Base-by-base conservation (phyloP, 1,140 invertebrate genomes). In the Calycopis cecrops region DNA sequence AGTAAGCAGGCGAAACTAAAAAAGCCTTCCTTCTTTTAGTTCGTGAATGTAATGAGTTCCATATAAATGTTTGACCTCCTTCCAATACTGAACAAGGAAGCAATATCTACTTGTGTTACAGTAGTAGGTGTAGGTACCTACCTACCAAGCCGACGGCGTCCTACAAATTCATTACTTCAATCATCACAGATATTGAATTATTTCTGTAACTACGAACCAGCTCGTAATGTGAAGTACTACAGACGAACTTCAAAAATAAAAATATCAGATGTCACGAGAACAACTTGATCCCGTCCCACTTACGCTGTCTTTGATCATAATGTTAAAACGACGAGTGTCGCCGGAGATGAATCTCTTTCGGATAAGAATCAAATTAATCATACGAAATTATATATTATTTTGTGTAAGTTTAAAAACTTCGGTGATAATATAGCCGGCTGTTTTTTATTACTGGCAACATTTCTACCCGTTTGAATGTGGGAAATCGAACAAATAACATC, bases 231-330 rank as follows among this genome's bases (percentile, higher is more conserved):
- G 38, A 16, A 42, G 17, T 21, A 42, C 9, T 12, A 34, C 28
- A 40, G 38, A 42, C 37, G 35, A n/a, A 16, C 52, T 44, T 44
- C 40, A 53, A 44, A 44, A 44, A 53, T 33, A 42, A 10, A 52
- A 52, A 53, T 48, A 55, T 58, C 44, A 48, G 47, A 38, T 59
- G 49, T 40, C 35, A 48, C 42, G 35, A 53, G 44, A 38, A 44
- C 48, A n/a, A 52, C 52, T 55, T 53, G 51, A 47, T 44, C 38
- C 52, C 52, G 40, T 21, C n/a, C 52, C 52, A 55, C 47, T 55
- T 38, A 21, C 16, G 42, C 35, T 35, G 35, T 9, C 58, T 60
- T 60, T 60, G 58, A 60, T 60, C 58, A 33, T 33, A 42, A 21
- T 28, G 37, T 33, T 35, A 50, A 50, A 50, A 35, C 28, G 18